Conservation (phyloP, 2,113 vertebrate genomes). For the Thomomys bottae region DNA sequence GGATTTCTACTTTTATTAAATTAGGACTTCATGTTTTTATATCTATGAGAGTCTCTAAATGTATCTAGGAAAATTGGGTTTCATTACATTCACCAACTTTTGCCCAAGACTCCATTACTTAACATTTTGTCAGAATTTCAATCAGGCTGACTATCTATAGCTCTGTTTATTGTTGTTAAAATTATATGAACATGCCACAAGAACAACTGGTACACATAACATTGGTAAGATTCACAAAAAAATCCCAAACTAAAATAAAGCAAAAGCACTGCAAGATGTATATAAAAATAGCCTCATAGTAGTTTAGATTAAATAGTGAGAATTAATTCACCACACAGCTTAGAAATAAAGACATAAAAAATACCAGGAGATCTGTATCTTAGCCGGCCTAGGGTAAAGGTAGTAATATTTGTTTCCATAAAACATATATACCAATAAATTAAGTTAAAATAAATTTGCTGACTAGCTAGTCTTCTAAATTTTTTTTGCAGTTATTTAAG, state of each 20-base stretch:
- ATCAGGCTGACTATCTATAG: background rate
- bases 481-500: slow-evolving; percentile 6
- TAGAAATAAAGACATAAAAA: background rate
- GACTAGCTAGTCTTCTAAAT: background rate
- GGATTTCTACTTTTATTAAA: too few species aligned
- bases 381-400: background rate
- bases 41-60: slow-evolving; percentile 34
- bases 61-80: background rate
- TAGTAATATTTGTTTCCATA: background rate
- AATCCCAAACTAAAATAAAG: background rate
- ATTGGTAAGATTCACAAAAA: background rate
- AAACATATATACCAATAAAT: background rate
- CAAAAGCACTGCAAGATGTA: background rate
- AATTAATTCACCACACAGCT: background rate
- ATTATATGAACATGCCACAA: slow-evolving; percentile 7
- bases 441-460: background rate
- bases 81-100: background rate
- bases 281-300: background rate
- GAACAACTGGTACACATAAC: background rate
- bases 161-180: background rate
- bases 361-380: background rate
- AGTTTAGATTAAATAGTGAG: background rate
- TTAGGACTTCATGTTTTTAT: background rate
- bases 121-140: slow-evolving; percentile 38
- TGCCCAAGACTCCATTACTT: background rate